phyloP scores from a whole-genome alignment of 2,888 invertebrate genomes.

The Stratiomys singularior region DNA sequence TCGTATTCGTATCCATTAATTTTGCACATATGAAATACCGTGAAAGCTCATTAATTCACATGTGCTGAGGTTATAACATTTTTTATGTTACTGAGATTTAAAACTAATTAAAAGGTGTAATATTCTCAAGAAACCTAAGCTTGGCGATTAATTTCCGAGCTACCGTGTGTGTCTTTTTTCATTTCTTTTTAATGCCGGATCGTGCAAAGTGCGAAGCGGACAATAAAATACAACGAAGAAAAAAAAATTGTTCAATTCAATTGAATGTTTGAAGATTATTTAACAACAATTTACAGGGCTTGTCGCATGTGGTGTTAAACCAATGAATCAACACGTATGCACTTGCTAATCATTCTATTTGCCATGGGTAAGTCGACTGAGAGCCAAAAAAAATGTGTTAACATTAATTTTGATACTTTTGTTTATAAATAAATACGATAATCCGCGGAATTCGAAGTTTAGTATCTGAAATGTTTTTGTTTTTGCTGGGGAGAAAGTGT shows the following conservation, averaged over 20 bases:
- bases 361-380: slow-evolving; percentile 22
- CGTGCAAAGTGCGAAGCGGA: too few relatives aligned
- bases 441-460: slow-evolving; percentile 21
- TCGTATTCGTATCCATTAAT: too few relatives aligned
- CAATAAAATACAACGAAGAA: too few relatives aligned
- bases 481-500: neutral
- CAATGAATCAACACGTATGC: neutral
- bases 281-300: neutral
- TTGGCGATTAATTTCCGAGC: neutral
- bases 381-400: neutral
- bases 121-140: neutral
- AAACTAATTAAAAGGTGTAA: slow-evolving; percentile 34
- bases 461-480: neutral
- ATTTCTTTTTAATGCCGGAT: neutral
- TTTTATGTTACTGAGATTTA: slow-evolving; percentile 17
- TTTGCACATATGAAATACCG: too few relatives aligned
- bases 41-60: neutral
- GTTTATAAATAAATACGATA: slow-evolving; percentile 39
- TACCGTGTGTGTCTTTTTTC: neutral
- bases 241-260: neutral
- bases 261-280: slow-evolving; percentile 4
- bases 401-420: slow-evolving; percentile 17
- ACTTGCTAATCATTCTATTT: slow-evolving; percentile 23
- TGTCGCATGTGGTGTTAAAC: slow-evolving; percentile 10
- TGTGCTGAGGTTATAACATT: slow-evolving; percentile 10